phyloP scores from a whole-genome alignment of 2,113 vertebrate genomes.

The Oreochromis spilurus region DNA sequence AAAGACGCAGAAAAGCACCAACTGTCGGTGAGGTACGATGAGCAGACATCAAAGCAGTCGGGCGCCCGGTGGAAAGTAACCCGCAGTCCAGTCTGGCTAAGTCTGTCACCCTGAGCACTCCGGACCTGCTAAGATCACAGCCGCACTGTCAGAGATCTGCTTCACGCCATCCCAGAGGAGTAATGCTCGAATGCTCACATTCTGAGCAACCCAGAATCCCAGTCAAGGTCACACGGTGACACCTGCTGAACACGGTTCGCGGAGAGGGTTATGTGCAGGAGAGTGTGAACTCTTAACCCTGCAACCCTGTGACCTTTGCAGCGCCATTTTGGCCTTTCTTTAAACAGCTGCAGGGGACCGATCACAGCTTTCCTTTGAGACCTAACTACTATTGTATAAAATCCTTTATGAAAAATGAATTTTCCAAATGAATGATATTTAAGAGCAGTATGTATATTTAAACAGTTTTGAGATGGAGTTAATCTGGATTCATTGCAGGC shows the following conservation, averaged over 20 bases:
- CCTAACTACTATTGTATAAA: not conserved
- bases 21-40: constrained; percentile 48
- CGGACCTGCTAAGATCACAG: constrained; percentile 33
- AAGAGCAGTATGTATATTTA: not conserved
- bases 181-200: not conserved
- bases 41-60: constrained; percentile 61
- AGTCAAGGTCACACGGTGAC: constrained; percentile 21
- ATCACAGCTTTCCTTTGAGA: not conserved
- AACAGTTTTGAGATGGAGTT: not conserved
- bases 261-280: not conserved
- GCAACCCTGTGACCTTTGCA: not conserved
- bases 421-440: not conserved
- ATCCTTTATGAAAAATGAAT: not conserved
- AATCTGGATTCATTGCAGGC: not conserved
- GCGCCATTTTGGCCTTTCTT: not conserved
- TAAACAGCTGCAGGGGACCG: not conserved
- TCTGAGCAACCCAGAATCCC: constrained; percentile 21
- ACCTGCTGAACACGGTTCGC: constrained; percentile 17
- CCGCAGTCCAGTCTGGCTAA: constrained; percentile 22
- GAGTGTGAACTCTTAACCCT: not conserved
- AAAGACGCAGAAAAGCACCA: constrained; percentile 47
- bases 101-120: constrained; percentile 21
- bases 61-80: constrained; percentile 36
- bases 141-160: constrained; percentile 22
- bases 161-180: constrained; percentile 28